A percentile compares a stretch with the other conserved stretches of the same genome.
Conservation (phyloP, 1,140 invertebrate genomes). For the Rhysida immarginata region DNA sequence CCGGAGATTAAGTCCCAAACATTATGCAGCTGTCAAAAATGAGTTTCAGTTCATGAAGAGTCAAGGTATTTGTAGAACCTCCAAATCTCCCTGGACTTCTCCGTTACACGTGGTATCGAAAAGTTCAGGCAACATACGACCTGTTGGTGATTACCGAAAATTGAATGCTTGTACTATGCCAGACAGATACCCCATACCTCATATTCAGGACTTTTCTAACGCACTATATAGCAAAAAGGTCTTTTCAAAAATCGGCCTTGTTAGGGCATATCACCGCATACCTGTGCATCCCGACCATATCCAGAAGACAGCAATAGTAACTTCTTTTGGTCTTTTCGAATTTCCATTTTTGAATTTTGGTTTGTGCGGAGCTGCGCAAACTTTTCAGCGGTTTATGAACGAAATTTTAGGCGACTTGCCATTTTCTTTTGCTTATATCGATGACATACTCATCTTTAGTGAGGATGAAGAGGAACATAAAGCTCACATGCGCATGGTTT, state of each 20-base stretch:
- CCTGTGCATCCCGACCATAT: constrained; percentile 3
- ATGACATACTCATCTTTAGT: neutral
- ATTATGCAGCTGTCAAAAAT: neutral
- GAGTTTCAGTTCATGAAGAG: no score
- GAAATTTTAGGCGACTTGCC: constrained; percentile 8
- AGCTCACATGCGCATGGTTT: no score
- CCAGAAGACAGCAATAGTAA: constrained; percentile 18
- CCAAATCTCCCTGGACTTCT: no score
- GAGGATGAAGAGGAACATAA: constrained; percentile 1
- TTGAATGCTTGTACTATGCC: constrained; percentile 20
- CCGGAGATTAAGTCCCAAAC: no score
- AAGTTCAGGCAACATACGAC: constrained; percentile 15
- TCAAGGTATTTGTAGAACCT: no score
- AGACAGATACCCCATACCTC: no score
- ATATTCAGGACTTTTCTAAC: no score
- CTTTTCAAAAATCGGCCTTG: constrained; percentile 18
- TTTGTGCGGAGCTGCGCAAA: constrained; percentile 21
- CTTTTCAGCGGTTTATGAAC: constrained; percentile 15
- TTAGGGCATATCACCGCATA: neutral
- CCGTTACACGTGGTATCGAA: constrained; percentile 21
- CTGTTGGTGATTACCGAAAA: no score
- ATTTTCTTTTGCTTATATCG: constrained; percentile 7
- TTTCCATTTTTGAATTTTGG: constrained; percentile 24
- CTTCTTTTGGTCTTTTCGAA: constrained; percentile 21
- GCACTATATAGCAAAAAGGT: no score